Evolutionary conservation across 2,888 invertebrate species (phyloP).

Genomic region (Megalurothrips usitatus): DNA sequence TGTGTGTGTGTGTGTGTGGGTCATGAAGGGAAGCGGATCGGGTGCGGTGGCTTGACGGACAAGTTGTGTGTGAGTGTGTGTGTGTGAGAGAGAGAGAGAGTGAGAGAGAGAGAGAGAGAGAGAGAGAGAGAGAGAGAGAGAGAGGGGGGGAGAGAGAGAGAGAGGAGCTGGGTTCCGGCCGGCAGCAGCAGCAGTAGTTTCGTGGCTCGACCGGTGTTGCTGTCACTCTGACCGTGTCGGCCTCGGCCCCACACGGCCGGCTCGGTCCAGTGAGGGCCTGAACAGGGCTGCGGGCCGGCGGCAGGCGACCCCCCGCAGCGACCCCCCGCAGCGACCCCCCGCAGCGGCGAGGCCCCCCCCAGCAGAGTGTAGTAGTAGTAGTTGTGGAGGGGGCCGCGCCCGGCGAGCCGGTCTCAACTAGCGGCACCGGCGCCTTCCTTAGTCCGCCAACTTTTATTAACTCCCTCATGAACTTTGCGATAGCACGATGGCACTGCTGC

Average conservation of each 20-base stretch:
- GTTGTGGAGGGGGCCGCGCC: background rate
- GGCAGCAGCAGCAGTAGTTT: too few relatives aligned
- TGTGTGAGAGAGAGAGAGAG: background rate
- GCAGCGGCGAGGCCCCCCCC: too few relatives aligned
- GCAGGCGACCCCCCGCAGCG: too few relatives aligned
- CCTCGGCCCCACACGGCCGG: background rate
- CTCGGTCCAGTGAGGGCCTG: background rate
- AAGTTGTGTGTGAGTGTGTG: background rate
- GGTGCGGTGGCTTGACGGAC: too few relatives aligned
- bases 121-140: background rate
- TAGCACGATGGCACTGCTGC: constrained; percentile 7
- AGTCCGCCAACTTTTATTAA: constrained; percentile 23
- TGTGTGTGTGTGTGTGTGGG: too few relatives aligned
- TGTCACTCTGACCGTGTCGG: background rate
- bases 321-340: too few relatives aligned
- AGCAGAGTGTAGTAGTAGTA: background rate
- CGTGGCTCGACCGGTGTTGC: too few relatives aligned
- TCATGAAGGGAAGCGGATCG: too few relatives aligned
- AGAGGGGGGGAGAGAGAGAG: background rate
- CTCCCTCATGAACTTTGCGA: constrained; percentile 19
- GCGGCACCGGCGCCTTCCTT: background rate
- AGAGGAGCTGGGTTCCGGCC: too few relatives aligned
- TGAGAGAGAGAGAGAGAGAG: background rate
- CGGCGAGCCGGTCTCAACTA: background rate
- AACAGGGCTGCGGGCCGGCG: background rate